Conservation (phyloP, 2,797 vertebrate genomes). For the Holocentrus rufus region DNA sequence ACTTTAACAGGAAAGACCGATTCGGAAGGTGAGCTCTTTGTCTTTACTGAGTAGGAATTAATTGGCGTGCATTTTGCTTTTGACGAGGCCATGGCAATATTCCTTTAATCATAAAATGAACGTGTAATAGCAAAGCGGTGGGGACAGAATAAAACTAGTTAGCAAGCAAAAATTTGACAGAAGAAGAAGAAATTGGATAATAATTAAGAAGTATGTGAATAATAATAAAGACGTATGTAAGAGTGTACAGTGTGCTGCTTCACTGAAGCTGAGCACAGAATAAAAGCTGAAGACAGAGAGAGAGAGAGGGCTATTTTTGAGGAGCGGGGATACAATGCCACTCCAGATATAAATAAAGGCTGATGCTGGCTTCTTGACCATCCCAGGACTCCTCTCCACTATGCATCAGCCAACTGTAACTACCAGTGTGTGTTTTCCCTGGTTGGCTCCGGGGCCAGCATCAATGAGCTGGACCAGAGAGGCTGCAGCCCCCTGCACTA, state of each 20-base stretch:
- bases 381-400: slow-evolving; percentile 92
- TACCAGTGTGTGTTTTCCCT: slow-evolving; percentile 98
- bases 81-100: no score
- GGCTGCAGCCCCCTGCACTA: slow-evolving; percentile 96
- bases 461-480: slow-evolving; percentile 93
- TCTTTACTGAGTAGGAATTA: neutral
- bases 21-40: slow-evolving; percentile 88
- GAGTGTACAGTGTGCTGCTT: no score
- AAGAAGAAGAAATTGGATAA: no score
- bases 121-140: no score
- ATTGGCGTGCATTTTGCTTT: no score
- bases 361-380: neutral
- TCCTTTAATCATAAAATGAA: no score
- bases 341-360: neutral
- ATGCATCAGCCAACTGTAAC: slow-evolving; percentile 97
- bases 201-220: no score
- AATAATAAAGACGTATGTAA: no score
- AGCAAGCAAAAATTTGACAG: no score
- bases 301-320: neutral
- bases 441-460: slow-evolving; percentile 94
- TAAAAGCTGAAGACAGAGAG: neutral
- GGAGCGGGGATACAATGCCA: neutral
- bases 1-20: slow-evolving; percentile 95
- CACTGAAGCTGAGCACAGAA: no score
- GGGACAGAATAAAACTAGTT: slow-evolving; percentile 8